phyloP scores from a whole-genome alignment of 2,797 vertebrate genomes.

The Oreochromis mossambicus region DNA sequence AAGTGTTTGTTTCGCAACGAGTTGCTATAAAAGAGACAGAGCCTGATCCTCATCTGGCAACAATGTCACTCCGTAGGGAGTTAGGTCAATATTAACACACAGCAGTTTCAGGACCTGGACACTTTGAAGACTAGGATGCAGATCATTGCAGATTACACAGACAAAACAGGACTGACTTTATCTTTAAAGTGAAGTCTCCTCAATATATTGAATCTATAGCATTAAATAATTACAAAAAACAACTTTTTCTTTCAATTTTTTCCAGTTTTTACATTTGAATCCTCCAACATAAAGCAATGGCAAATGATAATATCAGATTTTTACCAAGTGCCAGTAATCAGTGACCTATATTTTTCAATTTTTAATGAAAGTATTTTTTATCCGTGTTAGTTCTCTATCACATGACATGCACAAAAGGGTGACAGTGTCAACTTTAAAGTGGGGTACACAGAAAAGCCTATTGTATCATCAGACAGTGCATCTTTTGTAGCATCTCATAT shows the following conservation, averaged over 20 bases:
- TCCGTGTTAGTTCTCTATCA: neutral
- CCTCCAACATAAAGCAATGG: neutral
- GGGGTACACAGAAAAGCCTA: neutral
- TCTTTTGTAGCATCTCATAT: neutral
- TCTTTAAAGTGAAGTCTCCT: neutral
- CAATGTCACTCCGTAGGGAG: slow-evolving; percentile 33
- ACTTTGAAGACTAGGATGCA: slow-evolving; percentile 29
- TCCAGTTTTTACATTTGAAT: neutral
- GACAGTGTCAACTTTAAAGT: neutral
- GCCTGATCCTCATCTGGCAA: slow-evolving; percentile 44
- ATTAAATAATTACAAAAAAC: neutral
- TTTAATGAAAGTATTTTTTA: neutral
- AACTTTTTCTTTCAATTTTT: neutral
- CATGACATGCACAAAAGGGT: neutral
- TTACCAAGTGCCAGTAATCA: neutral
- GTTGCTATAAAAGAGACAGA: slow-evolving; percentile 53
- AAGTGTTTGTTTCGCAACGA: slow-evolving; percentile 63
- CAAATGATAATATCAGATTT: neutral
- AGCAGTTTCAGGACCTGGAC: slow-evolving; percentile 61
- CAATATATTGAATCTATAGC: neutral
- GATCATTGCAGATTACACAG: neutral
- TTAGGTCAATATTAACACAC: slow-evolving; percentile 73
- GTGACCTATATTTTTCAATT: neutral
- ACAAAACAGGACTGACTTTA: neutral
- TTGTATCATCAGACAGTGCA: neutral